A percentile compares a stretch with the other conserved stretches of the same genome.
Evolutionary conservation across 2,888 invertebrate genomes (phyloP).

Genomic region (Eristalis pertinax): DNA sequence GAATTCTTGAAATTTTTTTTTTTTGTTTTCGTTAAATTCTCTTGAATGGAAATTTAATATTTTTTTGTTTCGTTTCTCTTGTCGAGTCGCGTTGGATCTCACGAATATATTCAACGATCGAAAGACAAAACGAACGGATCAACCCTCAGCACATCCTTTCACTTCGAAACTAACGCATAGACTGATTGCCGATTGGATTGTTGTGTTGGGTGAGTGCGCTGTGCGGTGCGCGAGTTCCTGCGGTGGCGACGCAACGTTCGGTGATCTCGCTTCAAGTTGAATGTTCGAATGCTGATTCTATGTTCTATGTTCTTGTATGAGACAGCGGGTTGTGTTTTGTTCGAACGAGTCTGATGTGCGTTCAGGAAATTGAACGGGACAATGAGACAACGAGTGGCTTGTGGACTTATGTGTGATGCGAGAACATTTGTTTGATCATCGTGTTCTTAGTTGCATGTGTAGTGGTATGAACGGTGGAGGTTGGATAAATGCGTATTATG

Average conservation of each 20-base stretch:
- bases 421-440: not conserved
- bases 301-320: conserved; percentile 53
- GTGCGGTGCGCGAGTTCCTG: conserved; percentile 20
- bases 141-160: conserved; percentile 25
- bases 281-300: conserved; percentile 39
- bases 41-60: not conserved
- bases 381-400: not conserved
- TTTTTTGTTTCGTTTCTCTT: not conserved
- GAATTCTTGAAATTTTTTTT: not conserved
- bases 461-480: not conserved
- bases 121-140: not conserved
- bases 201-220: not conserved
- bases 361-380: not conserved
- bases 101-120: not conserved
- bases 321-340: conserved; percentile 61
- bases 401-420: not conserved
- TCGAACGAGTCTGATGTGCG: conserved; percentile 13
- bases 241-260: conserved; percentile 5
- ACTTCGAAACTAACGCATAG: conserved; percentile 30
- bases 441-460: not conserved
- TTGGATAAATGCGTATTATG: not conserved
- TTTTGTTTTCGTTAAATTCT: not conserved
- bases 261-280: conserved; percentile 34
- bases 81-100: not conserved
- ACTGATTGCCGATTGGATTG: conserved; percentile 47